Base-by-base conservation (phyloP, 2,888 invertebrate genomes). In the Drosophila seclusa region DNA sequence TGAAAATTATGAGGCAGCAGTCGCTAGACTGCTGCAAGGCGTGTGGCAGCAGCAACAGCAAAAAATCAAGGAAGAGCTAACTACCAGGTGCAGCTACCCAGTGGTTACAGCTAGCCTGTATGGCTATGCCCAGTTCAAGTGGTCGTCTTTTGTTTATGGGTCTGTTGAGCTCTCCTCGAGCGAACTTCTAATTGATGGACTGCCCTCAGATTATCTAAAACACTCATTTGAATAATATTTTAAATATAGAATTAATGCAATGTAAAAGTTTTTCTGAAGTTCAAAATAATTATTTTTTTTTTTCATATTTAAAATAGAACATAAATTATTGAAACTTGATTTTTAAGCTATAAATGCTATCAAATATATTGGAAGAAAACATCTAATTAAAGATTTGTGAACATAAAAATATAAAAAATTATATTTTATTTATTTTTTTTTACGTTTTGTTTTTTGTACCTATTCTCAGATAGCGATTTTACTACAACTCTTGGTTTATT, bases 1-100 rank as follows among this genome's bases (percentile, higher is more conserved):
- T 84, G 78, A 72, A 87, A 87, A 89, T 90, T 90, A 90, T 85
- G 89, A 87, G 87, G 62, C 64, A 59, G 68, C 58, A 57, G 32
- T 48, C 38, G 16, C 54, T 29, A 40, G 54, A 55, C 49, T 68
- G 73, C 73, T 59, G 50, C 78, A 65, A 78, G 80, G 73, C 67
- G 78, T 72, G 77, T 53, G 77, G 72, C 78, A 72, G 53, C 42
- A 45, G 8, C 53, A 38, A 45, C 60, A 49, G 45, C 55, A 13
- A 4, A 29, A 13, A 8, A 29, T 29, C 29, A 31, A 49, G 31
- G 11, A 13, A 48, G 27, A 53, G 45, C 34, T 52, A 61, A 65
- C 77, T 32, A 48, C 77, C 59, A 73, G 60, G 54, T 68, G 50
- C 59, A 59, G 59, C 66, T 54, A 54, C 45, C 45, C 55, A 49